These are phyloP conservation scores for Cyclina sinensis DNA, from an alignment of 1,140 invertebrate genomes.

Conservation along the genomic window DNA sequence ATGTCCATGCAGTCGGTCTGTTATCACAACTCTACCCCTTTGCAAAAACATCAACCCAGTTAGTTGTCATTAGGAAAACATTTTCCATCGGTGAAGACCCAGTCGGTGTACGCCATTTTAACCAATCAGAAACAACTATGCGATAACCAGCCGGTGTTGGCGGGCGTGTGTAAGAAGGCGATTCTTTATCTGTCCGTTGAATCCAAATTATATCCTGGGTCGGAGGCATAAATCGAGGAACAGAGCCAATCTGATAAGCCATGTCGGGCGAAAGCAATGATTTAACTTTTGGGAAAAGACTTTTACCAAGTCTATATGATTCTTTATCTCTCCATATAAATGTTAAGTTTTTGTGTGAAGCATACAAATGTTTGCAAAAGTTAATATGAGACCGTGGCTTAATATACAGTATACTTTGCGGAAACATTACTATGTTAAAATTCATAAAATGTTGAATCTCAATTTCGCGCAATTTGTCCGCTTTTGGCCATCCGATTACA, in stretches of 20 bases:
- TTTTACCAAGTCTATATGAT: constrained; percentile 18
- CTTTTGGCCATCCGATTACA: no score
- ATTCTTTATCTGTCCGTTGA: background rate
- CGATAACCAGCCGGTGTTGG: background rate
- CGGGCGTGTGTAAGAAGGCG: background rate
- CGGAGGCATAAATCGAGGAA: background rate
- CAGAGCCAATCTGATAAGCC: background rate
- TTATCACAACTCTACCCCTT: background rate
- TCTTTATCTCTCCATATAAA: no score
- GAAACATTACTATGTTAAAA: constrained; percentile 2
- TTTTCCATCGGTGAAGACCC: background rate
- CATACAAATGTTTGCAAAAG: background rate
- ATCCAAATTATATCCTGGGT: background rate
- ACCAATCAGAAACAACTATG: background rate
- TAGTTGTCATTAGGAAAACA: background rate
- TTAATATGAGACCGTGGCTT: background rate
- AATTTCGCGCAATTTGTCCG: background rate
- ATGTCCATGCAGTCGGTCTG: no score
- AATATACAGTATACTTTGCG: no score
- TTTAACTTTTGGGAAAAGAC: no score
- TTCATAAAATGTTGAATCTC: background rate
- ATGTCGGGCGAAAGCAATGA: constrained; percentile 19
- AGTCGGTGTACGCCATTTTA: background rate
- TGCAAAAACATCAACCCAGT: background rate
- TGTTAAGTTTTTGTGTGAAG: background rate